Percentiles rank a stretch among this genome's conserved stretches.
These are phyloP conservation scores for Ostrea denselamellosa DNA, from an alignment of 1,140 invertebrate genomes.

Conservation along the genomic window DNA sequence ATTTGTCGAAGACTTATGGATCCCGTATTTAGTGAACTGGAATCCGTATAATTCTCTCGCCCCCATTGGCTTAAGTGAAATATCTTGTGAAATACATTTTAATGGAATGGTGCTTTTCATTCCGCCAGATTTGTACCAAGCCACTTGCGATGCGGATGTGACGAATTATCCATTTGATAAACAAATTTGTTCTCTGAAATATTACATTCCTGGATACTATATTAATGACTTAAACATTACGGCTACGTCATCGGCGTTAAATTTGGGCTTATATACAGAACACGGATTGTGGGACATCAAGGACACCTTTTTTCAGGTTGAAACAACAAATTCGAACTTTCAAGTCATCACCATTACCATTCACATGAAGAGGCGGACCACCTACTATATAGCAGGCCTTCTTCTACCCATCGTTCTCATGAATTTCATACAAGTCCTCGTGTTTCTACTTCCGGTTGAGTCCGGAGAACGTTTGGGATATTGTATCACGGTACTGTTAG, in stretches of 20 bases:
- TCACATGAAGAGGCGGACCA: constrained; percentile 43
- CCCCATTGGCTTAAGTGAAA: background rate
- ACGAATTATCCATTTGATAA: constrained; percentile 53
- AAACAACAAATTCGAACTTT: background rate
- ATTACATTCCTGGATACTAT: constrained; percentile 1
- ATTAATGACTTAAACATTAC: background rate
- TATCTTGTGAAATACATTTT: background rate
- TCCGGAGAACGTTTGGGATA: constrained; percentile 50
- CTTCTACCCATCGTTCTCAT: constrained; percentile 51
- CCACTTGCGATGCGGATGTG: constrained; percentile 47
- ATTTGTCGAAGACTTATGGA: constrained; percentile 34
- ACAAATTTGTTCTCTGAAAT: constrained; percentile 41
- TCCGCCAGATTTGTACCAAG: constrained; percentile 29
- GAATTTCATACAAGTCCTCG: constrained; percentile 45
- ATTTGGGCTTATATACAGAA: background rate
- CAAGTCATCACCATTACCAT: background rate
- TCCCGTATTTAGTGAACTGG: constrained; percentile 30
- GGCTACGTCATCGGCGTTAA: background rate
- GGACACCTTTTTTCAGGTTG: background rate
- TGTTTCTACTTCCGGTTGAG: constrained; percentile 51
- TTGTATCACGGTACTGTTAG: constrained; percentile 46
- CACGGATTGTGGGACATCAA: constrained; percentile 37
- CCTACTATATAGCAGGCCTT: constrained; percentile 47
- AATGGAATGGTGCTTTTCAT: background rate
- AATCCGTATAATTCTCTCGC: constrained; percentile 42